These are phyloP conservation scores for Bovichtus diacanthus DNA, from an alignment of 2,797 vertebrate genomes.

Conservation along the genomic window DNA sequence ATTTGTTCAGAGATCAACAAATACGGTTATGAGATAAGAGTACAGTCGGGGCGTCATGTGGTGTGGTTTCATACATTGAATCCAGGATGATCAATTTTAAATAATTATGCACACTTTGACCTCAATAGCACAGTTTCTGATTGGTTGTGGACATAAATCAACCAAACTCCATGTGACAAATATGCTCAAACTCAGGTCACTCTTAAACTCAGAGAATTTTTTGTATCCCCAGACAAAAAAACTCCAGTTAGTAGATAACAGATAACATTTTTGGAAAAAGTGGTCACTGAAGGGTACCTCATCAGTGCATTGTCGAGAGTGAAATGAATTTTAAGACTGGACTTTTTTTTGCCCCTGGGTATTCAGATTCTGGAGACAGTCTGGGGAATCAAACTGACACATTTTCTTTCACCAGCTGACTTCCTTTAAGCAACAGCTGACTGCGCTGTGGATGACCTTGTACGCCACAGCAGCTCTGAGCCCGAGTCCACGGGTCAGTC, in stretches of 20 bases:
- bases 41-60: not conserved
- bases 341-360: not conserved
- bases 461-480: constrained; percentile 26
- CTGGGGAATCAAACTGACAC: constrained; percentile 40
- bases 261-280: constrained; percentile 30
- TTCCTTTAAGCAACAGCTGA: constrained; percentile 49
- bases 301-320: constrained; percentile 23
- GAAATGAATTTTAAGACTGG: constrained; percentile 52
- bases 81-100: not conserved
- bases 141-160: not conserved
- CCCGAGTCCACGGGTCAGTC: constrained; percentile 37
- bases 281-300: constrained; percentile 20
- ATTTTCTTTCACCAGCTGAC: constrained; percentile 37
- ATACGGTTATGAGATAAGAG: not conserved
- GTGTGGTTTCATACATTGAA: not conserved
- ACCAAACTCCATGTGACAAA: not conserved
- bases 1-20: not conserved
- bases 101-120: not conserved
- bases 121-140: not conserved
- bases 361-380: too few species aligned
- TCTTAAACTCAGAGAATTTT: too few species aligned
- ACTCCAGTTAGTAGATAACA: constrained; percentile 19
- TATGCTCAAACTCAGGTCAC: not conserved
- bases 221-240: too few species aligned
- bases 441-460: constrained; percentile 32